These are phyloP conservation scores for Pteruthius melanotis DNA, from an alignment of 2,113 vertebrate genomes.

Conservation along the genomic window DNA sequence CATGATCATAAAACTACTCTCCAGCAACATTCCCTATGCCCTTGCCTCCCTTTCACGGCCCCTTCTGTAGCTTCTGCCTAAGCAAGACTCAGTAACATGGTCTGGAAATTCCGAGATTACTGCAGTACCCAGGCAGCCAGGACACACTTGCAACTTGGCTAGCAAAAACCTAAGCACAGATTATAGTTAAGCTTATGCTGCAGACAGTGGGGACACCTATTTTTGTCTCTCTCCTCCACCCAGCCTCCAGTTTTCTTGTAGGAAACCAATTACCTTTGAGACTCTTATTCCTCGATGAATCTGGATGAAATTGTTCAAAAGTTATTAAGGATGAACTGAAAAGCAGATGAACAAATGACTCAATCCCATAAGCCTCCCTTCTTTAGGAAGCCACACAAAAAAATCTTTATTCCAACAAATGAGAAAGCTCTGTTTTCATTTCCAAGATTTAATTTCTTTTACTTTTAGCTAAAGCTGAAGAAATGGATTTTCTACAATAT, in stretches of 20 bases:
- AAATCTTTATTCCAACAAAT: neutral
- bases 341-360: slow-evolving; percentile 19
- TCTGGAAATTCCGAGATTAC: neutral
- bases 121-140: neutral
- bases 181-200: slow-evolving; percentile 19
- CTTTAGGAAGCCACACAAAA: neutral
- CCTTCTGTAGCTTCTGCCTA: neutral
- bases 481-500: neutral
- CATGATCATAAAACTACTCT: neutral
- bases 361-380: neutral
- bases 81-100: fast-evolving
- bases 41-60: neutral
- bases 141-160: neutral
- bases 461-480: neutral
- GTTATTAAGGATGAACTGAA: slow-evolving; percentile 24
- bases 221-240: slow-evolving; percentile 7
- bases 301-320: neutral
- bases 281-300: neutral
- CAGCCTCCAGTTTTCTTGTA: neutral
- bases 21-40: neutral
- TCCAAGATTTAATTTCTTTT: neutral
- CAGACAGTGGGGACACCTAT: slow-evolving; percentile 42
- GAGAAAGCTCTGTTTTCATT: neutral
- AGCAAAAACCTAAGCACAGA: slow-evolving; percentile 27
- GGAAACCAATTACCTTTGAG: slow-evolving; percentile 3